Conservation (phyloP, 2,888 invertebrate genomes). For the Lacanobia oleracea region DNA sequence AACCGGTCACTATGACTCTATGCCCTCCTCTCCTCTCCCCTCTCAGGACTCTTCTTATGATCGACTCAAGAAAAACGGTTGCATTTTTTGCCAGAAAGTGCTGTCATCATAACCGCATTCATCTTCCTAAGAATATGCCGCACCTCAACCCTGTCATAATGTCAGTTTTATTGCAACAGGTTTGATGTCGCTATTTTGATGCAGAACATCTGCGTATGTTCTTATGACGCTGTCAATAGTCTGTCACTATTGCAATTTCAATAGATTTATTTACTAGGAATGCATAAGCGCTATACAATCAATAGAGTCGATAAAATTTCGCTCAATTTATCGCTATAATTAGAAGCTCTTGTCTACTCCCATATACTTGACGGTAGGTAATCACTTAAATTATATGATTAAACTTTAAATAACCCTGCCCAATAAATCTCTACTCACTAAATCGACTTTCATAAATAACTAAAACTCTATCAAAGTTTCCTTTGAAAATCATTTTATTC, state of each 20-base stretch:
- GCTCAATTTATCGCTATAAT: background rate
- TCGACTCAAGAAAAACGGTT: background rate
- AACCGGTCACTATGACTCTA: too few species aligned
- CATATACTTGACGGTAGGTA: background rate
- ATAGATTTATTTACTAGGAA: too few species aligned
- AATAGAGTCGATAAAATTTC: too few species aligned
- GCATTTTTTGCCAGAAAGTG: background rate
- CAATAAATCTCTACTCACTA: conserved; percentile 22
- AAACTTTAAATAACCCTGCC: background rate
- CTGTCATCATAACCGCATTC: background rate
- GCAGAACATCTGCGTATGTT: too few species aligned
- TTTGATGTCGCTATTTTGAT: background rate
- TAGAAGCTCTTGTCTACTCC: background rate
- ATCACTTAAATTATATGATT: conserved; percentile 13
- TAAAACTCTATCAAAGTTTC: conserved; percentile 19
- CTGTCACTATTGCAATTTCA: too few species aligned
- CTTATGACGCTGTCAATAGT: too few species aligned
- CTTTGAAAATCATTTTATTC: conserved; percentile 26
- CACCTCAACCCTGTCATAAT: background rate
- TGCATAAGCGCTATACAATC: too few species aligned
- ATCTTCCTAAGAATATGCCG: background rate
- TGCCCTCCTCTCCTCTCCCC: too few species aligned
- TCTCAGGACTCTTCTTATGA: background rate
- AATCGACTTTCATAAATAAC: conserved; percentile 35
- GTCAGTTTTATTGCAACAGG: background rate